Percentiles rank a stretch among this genome's conserved stretches.
These are phyloP conservation scores for Helleia helle DNA, from an alignment of 2,888 invertebrate genomes.

Conservation along the genomic window DNA sequence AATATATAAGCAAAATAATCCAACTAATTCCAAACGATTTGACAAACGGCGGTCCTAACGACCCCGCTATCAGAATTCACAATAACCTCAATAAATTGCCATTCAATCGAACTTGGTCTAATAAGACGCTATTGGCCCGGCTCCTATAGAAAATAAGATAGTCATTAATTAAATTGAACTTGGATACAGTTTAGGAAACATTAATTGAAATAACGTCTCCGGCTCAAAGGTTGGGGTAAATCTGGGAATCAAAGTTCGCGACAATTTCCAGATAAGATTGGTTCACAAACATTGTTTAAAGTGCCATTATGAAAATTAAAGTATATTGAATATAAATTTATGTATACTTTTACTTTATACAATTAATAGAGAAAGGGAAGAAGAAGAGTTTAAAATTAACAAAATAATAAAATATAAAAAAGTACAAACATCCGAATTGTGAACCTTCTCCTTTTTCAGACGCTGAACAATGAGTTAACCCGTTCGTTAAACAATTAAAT, in stretches of 20 bases:
- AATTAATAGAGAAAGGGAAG: no score
- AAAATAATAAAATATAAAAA: no score
- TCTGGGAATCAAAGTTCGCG: conserved; percentile 18
- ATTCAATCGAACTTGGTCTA: conserved; percentile 53
- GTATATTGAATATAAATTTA: no score
- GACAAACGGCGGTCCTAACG: conserved; percentile 30
- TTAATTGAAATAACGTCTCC: conserved; percentile 25
- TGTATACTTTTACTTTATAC: no score
- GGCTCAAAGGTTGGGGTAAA: conserved; percentile 16
- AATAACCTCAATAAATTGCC: conserved; percentile 58
- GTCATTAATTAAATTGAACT: conserved; percentile 49
- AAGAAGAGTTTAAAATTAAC: no score
- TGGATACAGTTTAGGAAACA: conserved; percentile 27
- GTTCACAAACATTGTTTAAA: conserved; percentile 3
- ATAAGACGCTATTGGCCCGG: conserved; percentile 34
- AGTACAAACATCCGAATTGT: no score
- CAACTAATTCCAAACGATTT: conserved; percentile 40
- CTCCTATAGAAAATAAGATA: conserved; percentile 34
- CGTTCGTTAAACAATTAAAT: no score
- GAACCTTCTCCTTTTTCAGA: no score
- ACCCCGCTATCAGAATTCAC: conserved; percentile 39
- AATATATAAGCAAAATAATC: conserved; percentile 28
- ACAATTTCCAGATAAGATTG: conserved; percentile 3
- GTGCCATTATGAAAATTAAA: background rate
- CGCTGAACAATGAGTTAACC: no score